Base-by-base conservation (phyloP, 1,140 invertebrate species). In the Cydia fagiglandana region DNA sequence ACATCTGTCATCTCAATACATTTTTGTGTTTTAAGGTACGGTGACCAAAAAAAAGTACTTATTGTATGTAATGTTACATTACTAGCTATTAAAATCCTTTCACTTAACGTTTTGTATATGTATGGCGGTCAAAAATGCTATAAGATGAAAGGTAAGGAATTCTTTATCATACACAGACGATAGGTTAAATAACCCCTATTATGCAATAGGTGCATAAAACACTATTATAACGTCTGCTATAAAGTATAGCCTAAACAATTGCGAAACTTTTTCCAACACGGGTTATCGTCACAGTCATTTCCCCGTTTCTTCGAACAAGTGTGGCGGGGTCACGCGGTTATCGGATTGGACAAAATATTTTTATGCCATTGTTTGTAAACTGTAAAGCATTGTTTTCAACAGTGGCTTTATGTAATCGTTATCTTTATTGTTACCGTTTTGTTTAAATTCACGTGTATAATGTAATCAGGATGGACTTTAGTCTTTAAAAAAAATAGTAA, bases 321-420 rank as follows among this genome's bases (percentile, higher is more conserved):
- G 13, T 34, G 13, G 28, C 66, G 34, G 66, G 64, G 28, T 34
- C n/a, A 9, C 12, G 15, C 15, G 66, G 66, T 70, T 70, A 70
- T 70, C 66, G 24, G 15, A 38, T 68, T 38, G 66, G 38, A 70
- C 66, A 41, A 70, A 61, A 70, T 70, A 70, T 70, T 70, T 70
- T 70, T 70, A 41, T 70, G 5, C 66, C 66, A 70, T 70, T 70
- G 66, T 70, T 70, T 17, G 66, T 70, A 70, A 70, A 70, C 66
- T 70, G 17, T 70, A 41, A 41, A 34, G 66, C 34, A 70, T 70
- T 70, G 66, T 70, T 70, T 41, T 70, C n/a, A 70, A 70, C 66
- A 70, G 66, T 70, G 66, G 38, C 66, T 70, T 17, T 70, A 70
- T 70, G 66, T 70, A 70, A 70, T 45, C n/a, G 34, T 70, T 70